phyloP scores from a whole-genome alignment of 2,797 vertebrate genomes.

The Acrocephalus scirpaceus region DNA sequence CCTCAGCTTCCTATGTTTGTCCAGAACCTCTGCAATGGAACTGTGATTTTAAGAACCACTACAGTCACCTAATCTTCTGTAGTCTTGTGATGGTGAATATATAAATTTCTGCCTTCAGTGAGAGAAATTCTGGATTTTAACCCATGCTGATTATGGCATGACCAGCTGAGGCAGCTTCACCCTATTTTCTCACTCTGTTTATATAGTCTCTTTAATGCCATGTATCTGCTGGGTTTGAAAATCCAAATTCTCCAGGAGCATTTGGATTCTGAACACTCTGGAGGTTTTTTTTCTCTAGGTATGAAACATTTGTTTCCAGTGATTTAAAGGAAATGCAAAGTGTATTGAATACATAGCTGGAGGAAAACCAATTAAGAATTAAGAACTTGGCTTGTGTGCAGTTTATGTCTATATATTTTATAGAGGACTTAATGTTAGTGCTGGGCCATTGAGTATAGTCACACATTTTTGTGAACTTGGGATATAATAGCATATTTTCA shows the following conservation, averaged over 20 bases:
- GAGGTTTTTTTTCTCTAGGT: not conserved
- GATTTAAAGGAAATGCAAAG: not conserved
- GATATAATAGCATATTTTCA: constrained; percentile 29
- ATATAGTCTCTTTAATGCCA: not conserved
- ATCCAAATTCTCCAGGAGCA: not conserved
- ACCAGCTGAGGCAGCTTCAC: not conserved
- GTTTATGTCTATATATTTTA: not conserved
- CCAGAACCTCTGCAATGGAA: not conserved
- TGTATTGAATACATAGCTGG: not conserved
- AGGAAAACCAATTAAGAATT: not conserved
- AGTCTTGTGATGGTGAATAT: not conserved
- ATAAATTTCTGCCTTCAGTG: not conserved
- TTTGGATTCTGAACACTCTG: not conserved
- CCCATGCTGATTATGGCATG: not conserved
- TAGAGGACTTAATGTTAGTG: not conserved
- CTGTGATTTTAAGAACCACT: not conserved
- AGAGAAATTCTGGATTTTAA: not conserved
- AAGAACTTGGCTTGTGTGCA: not conserved
- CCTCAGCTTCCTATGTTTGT: not conserved
- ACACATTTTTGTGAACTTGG: not conserved
- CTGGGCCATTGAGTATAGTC: not conserved
- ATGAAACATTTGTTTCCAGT: not conserved
- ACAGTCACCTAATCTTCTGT: not conserved
- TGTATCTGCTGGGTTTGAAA: not conserved
- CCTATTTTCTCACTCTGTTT: not conserved